A percentile compares a stretch with the other conserved stretches of the same genome.
Conservation (phyloP, 2,888 invertebrate genomes). For the Orthosia gothica region DNA sequence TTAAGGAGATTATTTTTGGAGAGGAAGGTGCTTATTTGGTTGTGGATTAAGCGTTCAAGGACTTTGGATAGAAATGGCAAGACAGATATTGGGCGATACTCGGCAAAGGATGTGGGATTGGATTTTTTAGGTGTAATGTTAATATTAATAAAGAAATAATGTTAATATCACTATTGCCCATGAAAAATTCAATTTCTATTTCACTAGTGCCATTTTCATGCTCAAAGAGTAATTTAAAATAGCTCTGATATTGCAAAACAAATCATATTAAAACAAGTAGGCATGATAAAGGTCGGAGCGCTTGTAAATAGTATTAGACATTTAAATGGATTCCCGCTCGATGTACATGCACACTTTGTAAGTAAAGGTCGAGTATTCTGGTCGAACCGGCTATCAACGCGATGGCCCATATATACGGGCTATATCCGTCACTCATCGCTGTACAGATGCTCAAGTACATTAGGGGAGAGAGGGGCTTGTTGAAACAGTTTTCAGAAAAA, state of each 20-base stretch:
- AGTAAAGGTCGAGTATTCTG: constrained; percentile 67
- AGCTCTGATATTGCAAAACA: constrained; percentile 5
- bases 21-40: too few species aligned
- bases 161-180: background rate
- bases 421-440: constrained; percentile 73
- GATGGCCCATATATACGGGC: constrained; percentile 65
- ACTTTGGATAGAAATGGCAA: too few species aligned
- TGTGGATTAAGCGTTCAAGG: too few species aligned
- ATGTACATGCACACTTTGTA: constrained; percentile 49
- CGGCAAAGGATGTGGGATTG: too few species aligned
- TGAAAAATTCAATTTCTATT: background rate
- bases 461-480: background rate
- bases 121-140: too few species aligned
- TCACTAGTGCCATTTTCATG: background rate
- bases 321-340: constrained; percentile 45
- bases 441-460: constrained; percentile 61
- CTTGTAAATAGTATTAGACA: constrained; percentile 48
- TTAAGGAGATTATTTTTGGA: too few species aligned
- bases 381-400: constrained; percentile 71
- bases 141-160: too few species aligned
- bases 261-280: constrained; percentile 28
- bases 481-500: too few species aligned
- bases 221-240: constrained; percentile 20
- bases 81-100: too few species aligned
- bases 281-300: constrained; percentile 44